phyloP scores from a whole-genome alignment of 1,140 invertebrate genomes.

The Drosophila teissieri region DNA sequence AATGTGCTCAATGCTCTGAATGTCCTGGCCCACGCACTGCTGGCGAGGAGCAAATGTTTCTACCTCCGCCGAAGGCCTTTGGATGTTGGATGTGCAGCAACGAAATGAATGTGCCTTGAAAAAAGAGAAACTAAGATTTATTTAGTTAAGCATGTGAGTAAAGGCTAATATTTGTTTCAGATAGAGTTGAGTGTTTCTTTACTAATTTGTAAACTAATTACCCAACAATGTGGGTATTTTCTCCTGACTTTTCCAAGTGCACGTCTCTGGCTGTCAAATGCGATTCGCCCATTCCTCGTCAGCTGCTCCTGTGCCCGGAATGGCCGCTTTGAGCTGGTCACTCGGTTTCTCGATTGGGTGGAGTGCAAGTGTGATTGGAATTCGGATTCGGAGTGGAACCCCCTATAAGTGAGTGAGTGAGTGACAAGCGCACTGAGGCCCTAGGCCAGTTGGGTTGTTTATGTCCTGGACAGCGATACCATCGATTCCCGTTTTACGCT shows the following conservation, averaged over 20 bases:
- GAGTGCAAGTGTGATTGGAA: slow-evolving; percentile 43
- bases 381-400: slow-evolving; percentile 10
- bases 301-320: slow-evolving; percentile 11
- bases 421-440: slow-evolving; percentile 8
- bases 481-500: slow-evolving; percentile 10
- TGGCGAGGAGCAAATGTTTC: background rate
- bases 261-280: background rate
- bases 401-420: slow-evolving; percentile 30
- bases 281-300: slow-evolving; percentile 31
- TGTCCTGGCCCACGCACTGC: slow-evolving; percentile 18
- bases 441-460: slow-evolving; percentile 6
- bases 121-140: background rate
- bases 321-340: slow-evolving; percentile 39
- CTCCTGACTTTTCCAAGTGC: slow-evolving; percentile 1
- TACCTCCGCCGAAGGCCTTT: background rate
- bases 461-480: slow-evolving; percentile 20
- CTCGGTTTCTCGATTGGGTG: slow-evolving; percentile 14
- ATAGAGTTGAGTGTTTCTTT: too few species aligned
- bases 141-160: background rate
- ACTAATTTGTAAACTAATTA: too few species aligned
- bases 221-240: background rate
- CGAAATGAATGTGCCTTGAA: background rate
- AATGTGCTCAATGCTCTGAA: background rate
- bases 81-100: background rate
- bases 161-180: too few species aligned